These are phyloP conservation scores for Lycodopsis pacificus DNA, from an alignment of 2,797 vertebrate genomes.

Conservation along the genomic window DNA sequence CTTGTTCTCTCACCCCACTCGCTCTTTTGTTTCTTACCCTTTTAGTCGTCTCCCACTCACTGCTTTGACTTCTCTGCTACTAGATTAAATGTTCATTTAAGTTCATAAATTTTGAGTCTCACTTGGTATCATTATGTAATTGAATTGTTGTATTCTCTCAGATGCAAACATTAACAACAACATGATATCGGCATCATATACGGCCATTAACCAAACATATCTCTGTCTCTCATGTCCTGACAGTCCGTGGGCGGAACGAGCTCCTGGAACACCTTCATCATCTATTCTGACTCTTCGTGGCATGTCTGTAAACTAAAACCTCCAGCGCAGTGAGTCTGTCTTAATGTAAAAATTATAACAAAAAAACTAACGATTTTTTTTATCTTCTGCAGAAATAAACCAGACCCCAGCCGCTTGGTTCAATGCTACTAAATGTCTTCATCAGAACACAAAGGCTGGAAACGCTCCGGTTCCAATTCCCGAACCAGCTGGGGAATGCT, in stretches of 20 bases:
- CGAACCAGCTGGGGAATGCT: slow-evolving; percentile 10
- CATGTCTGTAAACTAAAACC: background rate
- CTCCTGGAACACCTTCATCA: background rate
- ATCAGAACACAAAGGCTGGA: slow-evolving; percentile 10
- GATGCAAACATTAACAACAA: background rate
- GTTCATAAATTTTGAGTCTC: background rate
- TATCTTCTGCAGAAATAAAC: slow-evolving; percentile 15
- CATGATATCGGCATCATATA: background rate
- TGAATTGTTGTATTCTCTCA: background rate
- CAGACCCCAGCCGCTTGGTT: slow-evolving; percentile 7
- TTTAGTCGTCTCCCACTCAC: slow-evolving; percentile 40
- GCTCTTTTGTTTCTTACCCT: slow-evolving; percentile 22
- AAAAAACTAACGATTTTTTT: background rate
- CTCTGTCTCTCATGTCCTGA: background rate
- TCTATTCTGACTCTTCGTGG: background rate
- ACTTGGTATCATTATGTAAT: background rate
- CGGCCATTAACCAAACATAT: background rate
- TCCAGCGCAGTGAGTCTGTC: background rate
- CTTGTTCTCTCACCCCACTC: background rate
- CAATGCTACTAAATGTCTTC: slow-evolving; percentile 10
- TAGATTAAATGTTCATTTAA: background rate
- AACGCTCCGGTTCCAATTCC: background rate
- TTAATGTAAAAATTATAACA: slow-evolving; percentile 17
- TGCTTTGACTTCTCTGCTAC: slow-evolving; percentile 20
- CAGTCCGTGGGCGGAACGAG: background rate